phyloP scores from a whole-genome alignment of 2,113 vertebrate genomes.

The Microcebus jonahi region DNA sequence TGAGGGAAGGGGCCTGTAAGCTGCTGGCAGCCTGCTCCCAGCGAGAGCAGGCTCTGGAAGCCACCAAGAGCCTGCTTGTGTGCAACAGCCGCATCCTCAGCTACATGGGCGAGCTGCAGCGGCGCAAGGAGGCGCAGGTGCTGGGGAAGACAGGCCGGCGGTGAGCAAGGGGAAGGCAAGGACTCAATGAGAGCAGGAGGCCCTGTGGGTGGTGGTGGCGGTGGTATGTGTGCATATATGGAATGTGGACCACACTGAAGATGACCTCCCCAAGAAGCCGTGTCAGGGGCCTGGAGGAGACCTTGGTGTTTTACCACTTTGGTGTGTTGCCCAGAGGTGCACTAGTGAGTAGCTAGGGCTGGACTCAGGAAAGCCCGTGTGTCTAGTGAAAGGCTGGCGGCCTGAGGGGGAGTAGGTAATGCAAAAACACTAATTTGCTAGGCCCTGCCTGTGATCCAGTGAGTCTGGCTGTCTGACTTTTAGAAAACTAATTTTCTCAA shows the following conservation, averaged over 20 bases:
- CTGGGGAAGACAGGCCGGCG: conserved; percentile 89
- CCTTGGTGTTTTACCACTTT: background rate
- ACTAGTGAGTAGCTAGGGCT: background rate
- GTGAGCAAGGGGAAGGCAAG: conserved; percentile 75
- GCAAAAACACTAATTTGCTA: background rate
- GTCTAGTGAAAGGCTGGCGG: background rate
- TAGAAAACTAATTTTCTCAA: conserved; percentile 50
- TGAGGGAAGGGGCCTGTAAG: conserved; percentile 95
- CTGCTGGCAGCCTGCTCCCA: conserved; percentile 94
- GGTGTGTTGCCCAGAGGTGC: background rate
- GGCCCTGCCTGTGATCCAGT: background rate
- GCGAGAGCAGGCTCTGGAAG: conserved; percentile 93
- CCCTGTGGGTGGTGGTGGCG: background rate
- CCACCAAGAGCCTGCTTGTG: conserved; percentile 93
- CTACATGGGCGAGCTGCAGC: conserved; percentile 95
- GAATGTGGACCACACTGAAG: background rate
- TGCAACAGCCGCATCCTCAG: conserved; percentile 94
- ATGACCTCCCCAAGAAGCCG: background rate
- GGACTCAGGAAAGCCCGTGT: background rate
- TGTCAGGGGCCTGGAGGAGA: background rate
- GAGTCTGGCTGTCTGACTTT: background rate
- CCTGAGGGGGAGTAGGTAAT: background rate
- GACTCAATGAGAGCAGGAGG: background rate
- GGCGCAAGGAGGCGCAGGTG: conserved; percentile 94
- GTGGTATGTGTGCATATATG: background rate